A percentile compares a stretch with the other conserved stretches of the same genome.
Evolutionary conservation across 92 coral and sea anemone genomes (phyloP).

Genomic region (Blastomussa wellsi): DNA sequence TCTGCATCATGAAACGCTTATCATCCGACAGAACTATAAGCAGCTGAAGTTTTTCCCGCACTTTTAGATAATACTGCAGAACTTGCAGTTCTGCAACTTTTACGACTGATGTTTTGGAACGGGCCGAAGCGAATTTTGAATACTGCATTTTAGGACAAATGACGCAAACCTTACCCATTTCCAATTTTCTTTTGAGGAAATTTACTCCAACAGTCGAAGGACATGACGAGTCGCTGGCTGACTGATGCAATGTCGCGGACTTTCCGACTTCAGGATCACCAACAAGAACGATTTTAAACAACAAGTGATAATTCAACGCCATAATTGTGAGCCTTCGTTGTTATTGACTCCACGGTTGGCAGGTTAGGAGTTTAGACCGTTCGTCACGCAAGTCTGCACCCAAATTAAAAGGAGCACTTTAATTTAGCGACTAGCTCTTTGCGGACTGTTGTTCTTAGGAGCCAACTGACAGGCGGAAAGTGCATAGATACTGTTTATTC

Average conservation of each 20-base stretch:
- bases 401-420: not conserved
- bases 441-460: not conserved
- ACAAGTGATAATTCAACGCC: constrained; percentile 76
- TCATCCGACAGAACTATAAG: not conserved
- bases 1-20: not conserved
- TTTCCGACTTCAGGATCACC: constrained; percentile 77
- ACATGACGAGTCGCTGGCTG: constrained; percentile 56
- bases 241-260: constrained; percentile 50
- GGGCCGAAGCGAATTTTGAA: not conserved
- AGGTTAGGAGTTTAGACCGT: not conserved
- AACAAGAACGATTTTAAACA: constrained; percentile 73
- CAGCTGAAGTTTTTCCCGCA: not conserved
- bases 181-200: constrained; percentile 70
- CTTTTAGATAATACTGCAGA: not conserved
- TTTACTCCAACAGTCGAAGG: constrained; percentile 68
- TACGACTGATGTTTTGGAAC: not conserved
- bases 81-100: not conserved
- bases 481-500: not conserved
- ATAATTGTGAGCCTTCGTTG: constrained; percentile 24
- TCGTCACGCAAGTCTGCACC: not conserved
- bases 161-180: constrained; percentile 56
- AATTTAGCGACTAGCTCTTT: not conserved
- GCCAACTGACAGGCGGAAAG: not conserved
- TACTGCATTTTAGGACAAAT: not conserved
- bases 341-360: not conserved